Evolutionary conservation across 1,140 invertebrate genomes (phyloP).

Genomic region (Hermetia illucens): DNA sequence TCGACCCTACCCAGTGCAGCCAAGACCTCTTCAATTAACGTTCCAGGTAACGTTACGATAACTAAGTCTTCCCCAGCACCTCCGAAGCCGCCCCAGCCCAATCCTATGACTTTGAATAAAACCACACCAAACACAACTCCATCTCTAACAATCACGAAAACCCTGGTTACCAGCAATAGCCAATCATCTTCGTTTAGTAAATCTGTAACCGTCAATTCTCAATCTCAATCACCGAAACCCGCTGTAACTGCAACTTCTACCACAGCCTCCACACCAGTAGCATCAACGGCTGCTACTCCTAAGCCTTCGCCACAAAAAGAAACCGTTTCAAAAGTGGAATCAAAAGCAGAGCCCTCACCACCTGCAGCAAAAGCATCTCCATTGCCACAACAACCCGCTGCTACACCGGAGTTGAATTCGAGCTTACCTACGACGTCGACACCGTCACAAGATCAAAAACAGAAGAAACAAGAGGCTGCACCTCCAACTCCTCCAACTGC

Average conservation of each 20-base stretch:
- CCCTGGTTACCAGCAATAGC: background rate
- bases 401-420: background rate
- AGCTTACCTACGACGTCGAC: background rate
- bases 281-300: background rate
- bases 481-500: background rate
- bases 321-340: background rate
- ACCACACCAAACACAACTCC: too few species aligned
- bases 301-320: background rate
- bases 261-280: constrained; percentile 1
- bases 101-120: too few species aligned
- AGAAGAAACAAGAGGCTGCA: background rate
- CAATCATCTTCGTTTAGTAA: background rate
- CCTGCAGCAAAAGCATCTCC: background rate
- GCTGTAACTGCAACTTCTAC: constrained; percentile 1
- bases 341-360: background rate
- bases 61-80: too few species aligned
- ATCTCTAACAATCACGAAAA: too few species aligned
- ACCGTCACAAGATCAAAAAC: background rate
- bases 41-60: too few species aligned
- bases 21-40: too few species aligned
- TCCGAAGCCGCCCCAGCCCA: too few species aligned
- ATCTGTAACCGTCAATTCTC: background rate
- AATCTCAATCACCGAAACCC: constrained; percentile 5
- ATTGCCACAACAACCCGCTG: background rate
- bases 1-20: too few species aligned